Evolutionary conservation across 2,797 vertebrate genomes (phyloP), one percentile per base, ranked within the genome.

Genomic region (Tapera naevia): DNA sequence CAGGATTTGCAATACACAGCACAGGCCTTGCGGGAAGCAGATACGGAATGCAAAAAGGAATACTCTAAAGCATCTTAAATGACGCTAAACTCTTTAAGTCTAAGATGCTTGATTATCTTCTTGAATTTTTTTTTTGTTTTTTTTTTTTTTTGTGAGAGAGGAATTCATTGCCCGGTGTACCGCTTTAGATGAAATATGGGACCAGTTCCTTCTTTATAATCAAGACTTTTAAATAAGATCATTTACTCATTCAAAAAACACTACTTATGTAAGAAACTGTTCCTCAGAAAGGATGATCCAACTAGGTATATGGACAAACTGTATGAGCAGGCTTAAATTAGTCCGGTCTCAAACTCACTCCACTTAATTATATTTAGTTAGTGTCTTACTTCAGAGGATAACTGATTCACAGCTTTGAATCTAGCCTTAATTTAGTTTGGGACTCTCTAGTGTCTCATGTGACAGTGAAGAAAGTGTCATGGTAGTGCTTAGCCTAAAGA

Each of bases 361-460:
- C 70, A 75, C 13, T 24, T 82, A 66, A 80, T 78, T 72, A 84
- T 33, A 61, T 62, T 72, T 54, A 43, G 28, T 84, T 86, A 84
- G 19, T 69, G 23, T 28, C 70, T 88, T 69, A 74, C 54, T 50
- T 95, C 41, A 84, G 61, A 81, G 57, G 50, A 83, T 84, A 83
- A 80, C 65, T 65, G 32, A 72, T 61, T 5, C 27, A 39, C 37
- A 79, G 30, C 50, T 90, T 81, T 58, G 30, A 94, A 32, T 69
- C 7, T n/a, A 81, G 7, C 13, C 58, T 15, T 95, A 80, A 91
- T 90, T 94, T 79, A 81, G 25, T 66, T 83, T 90, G 88, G 61
- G 76, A 75, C 50, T 86, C 24, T 65, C 25, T 37, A 7, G 53
- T 19, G 39, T 50, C 80, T 75, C 76, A 13, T 43, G 50, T 50